Conservation (phyloP, 2,797 vertebrate species). For the Erethizon dorsatum region DNA sequence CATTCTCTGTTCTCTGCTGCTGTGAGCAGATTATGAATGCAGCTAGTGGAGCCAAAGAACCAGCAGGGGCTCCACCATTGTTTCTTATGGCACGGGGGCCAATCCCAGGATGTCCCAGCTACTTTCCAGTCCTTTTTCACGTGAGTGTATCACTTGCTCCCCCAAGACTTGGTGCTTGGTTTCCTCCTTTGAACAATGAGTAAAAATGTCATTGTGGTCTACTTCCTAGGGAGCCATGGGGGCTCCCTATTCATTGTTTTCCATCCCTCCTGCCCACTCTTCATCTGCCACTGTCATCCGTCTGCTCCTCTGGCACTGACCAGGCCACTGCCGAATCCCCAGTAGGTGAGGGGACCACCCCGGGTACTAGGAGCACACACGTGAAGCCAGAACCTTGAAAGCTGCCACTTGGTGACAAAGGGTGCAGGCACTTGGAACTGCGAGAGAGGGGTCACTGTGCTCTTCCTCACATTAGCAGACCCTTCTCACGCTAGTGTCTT, state of each 20-base stretch:
- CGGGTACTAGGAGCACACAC: background rate
- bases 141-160: background rate
- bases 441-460: accelerated
- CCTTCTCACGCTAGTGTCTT: no score
- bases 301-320: no score
- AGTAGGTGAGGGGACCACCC: no score
- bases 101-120: background rate
- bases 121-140: background rate
- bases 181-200: background rate
- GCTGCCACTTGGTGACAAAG: background rate
- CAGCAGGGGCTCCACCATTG: accelerated
- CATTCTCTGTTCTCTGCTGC: background rate
- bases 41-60: background rate
- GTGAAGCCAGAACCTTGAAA: no score
- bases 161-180: background rate
- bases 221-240: background rate
- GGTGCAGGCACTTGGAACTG: background rate
- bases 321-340: background rate
- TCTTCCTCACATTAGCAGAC: background rate
- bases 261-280: no score
- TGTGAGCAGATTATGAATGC: background rate
- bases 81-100: no score
- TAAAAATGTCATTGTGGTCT: accelerated
- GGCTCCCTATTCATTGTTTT: background rate
- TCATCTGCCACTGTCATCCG: accelerated